Evolutionary conservation across 1,140 invertebrate species (phyloP).

Genomic region (Pseudomyrmex sp.): DNA sequence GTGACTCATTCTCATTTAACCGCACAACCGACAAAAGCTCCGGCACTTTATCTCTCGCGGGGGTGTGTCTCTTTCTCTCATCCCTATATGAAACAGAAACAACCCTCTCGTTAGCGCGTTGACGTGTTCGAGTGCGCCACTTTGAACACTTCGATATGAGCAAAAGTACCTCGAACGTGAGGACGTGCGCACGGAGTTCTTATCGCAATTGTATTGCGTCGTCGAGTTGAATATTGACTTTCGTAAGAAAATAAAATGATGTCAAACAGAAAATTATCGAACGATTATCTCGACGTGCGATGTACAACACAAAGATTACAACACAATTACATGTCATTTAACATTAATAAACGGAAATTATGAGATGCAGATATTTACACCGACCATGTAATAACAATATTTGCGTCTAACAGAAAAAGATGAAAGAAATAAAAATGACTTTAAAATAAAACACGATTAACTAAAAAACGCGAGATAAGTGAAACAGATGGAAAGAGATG

Average conservation of each 20-base stretch:
- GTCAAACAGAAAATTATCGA: neutral
- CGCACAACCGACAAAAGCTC: slow-evolving; percentile 18
- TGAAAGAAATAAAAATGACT: too few relatives aligned
- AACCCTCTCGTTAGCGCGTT: neutral
- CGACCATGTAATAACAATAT: too few relatives aligned
- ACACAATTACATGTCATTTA: neutral
- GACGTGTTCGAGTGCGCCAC: neutral
- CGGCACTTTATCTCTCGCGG: slow-evolving; percentile 29
- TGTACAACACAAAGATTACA: neutral
- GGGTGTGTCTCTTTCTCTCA: slow-evolving; percentile 71
- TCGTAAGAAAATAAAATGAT: slow-evolving; percentile 21
- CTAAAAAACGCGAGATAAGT: neutral
- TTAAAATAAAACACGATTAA: neutral
- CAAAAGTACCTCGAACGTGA: neutral
- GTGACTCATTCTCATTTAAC: slow-evolving; percentile 76
- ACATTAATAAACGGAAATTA: too few relatives aligned
- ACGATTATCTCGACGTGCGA: too few relatives aligned
- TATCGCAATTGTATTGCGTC: neutral
- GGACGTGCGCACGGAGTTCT: neutral
- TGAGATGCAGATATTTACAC: too few relatives aligned
- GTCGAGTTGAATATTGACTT: slow-evolving; percentile 13
- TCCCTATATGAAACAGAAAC: slow-evolving; percentile 22
- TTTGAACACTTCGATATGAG: neutral
- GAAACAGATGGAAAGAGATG: neutral
- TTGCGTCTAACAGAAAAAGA: too few relatives aligned